Percentiles rank a stretch among this genome's conserved stretches.
Conservation (phyloP, 2,113 vertebrate genomes). For the Notothenia rossii region DNA sequence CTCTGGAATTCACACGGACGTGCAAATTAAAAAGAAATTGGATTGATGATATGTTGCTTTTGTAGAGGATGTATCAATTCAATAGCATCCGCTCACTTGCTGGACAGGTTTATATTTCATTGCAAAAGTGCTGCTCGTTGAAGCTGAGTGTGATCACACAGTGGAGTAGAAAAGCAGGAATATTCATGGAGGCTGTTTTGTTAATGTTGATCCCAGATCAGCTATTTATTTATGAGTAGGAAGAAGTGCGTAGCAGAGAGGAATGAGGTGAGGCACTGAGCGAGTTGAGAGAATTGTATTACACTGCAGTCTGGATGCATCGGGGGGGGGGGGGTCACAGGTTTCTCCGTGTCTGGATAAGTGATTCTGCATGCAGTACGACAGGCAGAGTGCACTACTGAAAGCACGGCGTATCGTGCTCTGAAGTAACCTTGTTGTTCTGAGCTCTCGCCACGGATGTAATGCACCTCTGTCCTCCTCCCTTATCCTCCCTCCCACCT, state of each 20-base stretch:
- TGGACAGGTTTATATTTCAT: slow-evolving; percentile 41
- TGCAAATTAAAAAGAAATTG: slow-evolving; percentile 51
- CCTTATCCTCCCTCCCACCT: slow-evolving; percentile 28
- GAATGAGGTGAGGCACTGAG: slow-evolving; percentile 49
- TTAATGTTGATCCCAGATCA: slow-evolving; percentile 27
- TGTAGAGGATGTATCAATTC: slow-evolving; percentile 32
- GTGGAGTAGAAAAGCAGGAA: slow-evolving; percentile 24
- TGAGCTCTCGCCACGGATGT: slow-evolving; percentile 55
- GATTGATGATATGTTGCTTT: slow-evolving; percentile 38
- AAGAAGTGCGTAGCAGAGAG: slow-evolving; percentile 46
- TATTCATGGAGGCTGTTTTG: slow-evolving; percentile 37
- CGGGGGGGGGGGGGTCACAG: slow-evolving; percentile 38
- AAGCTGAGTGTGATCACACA: slow-evolving; percentile 38
- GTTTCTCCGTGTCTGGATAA: slow-evolving; percentile 58
- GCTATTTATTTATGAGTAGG: slow-evolving; percentile 61
- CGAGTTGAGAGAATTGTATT: slow-evolving; percentile 43
- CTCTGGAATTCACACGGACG: slow-evolving; percentile 24
- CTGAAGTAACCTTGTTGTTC: slow-evolving; percentile 68
- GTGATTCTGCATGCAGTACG: slow-evolving; percentile 69
- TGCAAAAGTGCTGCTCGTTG: slow-evolving; percentile 33
- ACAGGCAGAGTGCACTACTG: slow-evolving; percentile 32
- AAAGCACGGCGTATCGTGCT: slow-evolving; percentile 54
- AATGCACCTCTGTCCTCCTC: slow-evolving; percentile 44
- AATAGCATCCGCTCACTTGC: slow-evolving; percentile 6
- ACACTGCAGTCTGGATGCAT: slow-evolving; percentile 48